These are phyloP conservation scores for Tupaia tana DNA, from an alignment of 2,113 vertebrate genomes.

Conservation along the genomic window DNA sequence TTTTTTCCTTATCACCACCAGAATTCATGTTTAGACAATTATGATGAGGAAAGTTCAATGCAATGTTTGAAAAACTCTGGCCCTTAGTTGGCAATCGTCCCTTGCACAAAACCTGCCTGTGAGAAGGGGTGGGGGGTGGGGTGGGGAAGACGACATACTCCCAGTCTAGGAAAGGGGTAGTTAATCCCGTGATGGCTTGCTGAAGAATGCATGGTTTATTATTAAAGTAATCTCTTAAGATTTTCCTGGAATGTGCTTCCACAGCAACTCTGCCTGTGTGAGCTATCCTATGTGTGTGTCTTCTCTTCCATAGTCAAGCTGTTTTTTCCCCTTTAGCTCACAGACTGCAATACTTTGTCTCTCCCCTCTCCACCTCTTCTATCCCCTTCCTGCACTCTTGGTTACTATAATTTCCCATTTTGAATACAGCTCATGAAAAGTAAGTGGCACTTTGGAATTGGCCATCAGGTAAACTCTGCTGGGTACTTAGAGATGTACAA, in stretches of 20 bases:
- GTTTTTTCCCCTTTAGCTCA: conserved; percentile 36
- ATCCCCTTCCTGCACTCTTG: neutral
- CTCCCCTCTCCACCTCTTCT: neutral
- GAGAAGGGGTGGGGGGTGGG: conserved; percentile 9
- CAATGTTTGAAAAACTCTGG: neutral
- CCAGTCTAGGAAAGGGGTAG: conserved; percentile 81
- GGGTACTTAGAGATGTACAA: conserved; percentile 18
- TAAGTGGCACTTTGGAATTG: conserved; percentile 70
- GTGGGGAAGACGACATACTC: conserved; percentile 72
- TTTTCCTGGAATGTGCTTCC: conserved; percentile 87
- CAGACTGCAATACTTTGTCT: conserved; percentile 42
- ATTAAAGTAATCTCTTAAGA: conserved; percentile 88
- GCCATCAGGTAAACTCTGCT: conserved; percentile 65
- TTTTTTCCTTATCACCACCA: conserved; percentile 42
- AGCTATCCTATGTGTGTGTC: conserved; percentile 77
- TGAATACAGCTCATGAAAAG: conserved; percentile 64
- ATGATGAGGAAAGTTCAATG: conserved; percentile 27
- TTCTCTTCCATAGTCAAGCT: conserved; percentile 79
- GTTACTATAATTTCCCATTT: conserved; percentile 56
- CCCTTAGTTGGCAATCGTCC: neutral
- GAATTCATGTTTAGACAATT: conserved; percentile 66
- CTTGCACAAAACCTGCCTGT: conserved; percentile 68
- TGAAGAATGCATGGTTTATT: conserved; percentile 89
- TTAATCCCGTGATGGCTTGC: conserved; percentile 86
- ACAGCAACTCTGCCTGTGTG: conserved; percentile 76